A percentile compares a stretch with the other conserved stretches of the same genome.
phyloP scores from a whole-genome alignment of 2,113 vertebrate species.

The Mastomys natalensis region DNA sequence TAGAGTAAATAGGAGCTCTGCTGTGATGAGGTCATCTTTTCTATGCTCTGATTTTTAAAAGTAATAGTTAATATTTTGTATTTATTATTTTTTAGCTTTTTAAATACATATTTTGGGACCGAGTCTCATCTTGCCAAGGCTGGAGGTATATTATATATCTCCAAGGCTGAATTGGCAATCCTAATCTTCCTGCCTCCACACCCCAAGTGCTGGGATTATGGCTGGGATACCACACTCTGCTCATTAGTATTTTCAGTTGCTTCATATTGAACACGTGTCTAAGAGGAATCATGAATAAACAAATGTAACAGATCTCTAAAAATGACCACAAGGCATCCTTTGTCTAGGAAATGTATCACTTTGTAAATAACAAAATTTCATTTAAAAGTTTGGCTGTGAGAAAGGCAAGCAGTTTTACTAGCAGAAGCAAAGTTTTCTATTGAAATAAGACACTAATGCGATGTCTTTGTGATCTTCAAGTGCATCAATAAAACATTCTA shows the following conservation, averaged over 20 bases:
- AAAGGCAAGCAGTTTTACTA: neutral
- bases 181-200: neutral
- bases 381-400: neutral
- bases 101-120: neutral
- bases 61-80: neutral
- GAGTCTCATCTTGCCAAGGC: neutral
- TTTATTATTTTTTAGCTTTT: neutral
- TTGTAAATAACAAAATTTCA: neutral
- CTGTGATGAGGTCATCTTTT: neutral
- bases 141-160: neutral
- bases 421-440: neutral
- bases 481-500: constrained; percentile 20
- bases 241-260: neutral
- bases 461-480: constrained; percentile 3
- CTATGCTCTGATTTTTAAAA: constrained; percentile 18
- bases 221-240: neutral
- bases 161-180: neutral
- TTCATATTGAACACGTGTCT: neutral
- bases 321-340: neutral
- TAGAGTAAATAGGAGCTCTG: neutral
- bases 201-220: neutral
- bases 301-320: constrained; percentile 27
- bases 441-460: neutral
- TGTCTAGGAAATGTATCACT: neutral
- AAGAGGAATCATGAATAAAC: neutral